Conservation (phyloP, 2,888 invertebrate genomes). For the Arge pagana region DNA sequence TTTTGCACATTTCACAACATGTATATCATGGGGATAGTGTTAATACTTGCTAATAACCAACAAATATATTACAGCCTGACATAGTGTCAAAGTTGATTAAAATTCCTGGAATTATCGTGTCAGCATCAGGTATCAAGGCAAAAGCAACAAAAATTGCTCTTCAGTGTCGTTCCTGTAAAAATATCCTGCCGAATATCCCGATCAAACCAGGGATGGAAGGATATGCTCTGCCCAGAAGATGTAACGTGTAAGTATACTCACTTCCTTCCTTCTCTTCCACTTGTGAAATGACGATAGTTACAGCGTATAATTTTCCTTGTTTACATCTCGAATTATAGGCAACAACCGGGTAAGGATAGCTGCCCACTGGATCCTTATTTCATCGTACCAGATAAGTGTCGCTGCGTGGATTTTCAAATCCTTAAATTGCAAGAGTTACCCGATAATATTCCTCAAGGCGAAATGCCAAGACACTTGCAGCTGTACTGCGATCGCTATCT, state of each 20-base stretch:
- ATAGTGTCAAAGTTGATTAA: constrained; percentile 92
- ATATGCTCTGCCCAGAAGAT: constrained; percentile 92
- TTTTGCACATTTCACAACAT: constrained; percentile 9
- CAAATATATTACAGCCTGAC: constrained; percentile 82
- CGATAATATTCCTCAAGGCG: constrained; percentile 93
- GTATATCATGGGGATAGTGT: too few relatives aligned
- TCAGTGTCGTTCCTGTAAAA: constrained; percentile 93
- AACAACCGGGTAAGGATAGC: constrained; percentile 82
- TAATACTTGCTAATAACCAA: too few relatives aligned
- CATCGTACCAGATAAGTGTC: constrained; percentile 96
- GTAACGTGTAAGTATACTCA: constrained; percentile 75
- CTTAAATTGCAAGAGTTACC: constrained; percentile 97
- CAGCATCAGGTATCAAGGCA: constrained; percentile 91
- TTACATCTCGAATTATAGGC: constrained; percentile 63
- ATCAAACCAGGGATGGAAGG: constrained; percentile 97
- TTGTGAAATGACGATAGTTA: neutral
- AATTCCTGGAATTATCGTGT: constrained; percentile 93
- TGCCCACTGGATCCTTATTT: constrained; percentile 98
- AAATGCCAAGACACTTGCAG: constrained; percentile 95
- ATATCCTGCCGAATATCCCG: constrained; percentile 83
- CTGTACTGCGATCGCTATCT: constrained; percentile 92
- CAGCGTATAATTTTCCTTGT: constrained; percentile 20
- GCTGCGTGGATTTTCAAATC: constrained; percentile 97
- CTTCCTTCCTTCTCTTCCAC: constrained; percentile 11
- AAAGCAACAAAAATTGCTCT: constrained; percentile 95